phyloP scores from a whole-genome alignment of 2,797 vertebrate genomes.

The Platalea minor region DNA sequence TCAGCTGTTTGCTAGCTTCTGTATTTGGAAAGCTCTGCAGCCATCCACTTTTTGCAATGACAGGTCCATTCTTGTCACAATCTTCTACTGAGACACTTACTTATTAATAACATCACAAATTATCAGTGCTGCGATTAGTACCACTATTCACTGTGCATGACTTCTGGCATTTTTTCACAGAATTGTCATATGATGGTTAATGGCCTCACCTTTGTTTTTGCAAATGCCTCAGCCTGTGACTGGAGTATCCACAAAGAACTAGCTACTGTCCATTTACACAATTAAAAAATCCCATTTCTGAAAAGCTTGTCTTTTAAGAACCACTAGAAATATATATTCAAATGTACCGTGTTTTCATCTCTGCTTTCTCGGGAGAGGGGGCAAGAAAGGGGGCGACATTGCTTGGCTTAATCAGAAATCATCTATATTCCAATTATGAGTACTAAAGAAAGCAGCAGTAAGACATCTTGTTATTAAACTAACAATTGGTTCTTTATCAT shows the following conservation, averaged over 20 bases:
- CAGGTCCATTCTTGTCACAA: background rate
- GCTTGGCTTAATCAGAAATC: background rate
- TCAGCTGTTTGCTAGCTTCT: background rate
- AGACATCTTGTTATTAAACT: conserved; percentile 15
- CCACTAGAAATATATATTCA: background rate
- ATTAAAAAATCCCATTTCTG: background rate
- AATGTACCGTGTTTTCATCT: background rate
- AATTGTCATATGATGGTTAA: background rate
- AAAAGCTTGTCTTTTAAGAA: background rate
- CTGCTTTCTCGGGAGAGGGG: background rate
- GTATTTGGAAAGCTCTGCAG: background rate
- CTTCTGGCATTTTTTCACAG: background rate
- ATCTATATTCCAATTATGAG: background rate
- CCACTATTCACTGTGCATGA: background rate
- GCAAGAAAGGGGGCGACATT: background rate
- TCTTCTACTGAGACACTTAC: background rate
- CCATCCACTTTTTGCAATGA: background rate
- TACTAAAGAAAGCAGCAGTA: background rate
- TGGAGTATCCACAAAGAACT: background rate
- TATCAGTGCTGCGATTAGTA: background rate
- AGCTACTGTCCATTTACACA: background rate
- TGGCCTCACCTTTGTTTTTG: background rate
- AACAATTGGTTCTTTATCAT: conserved; percentile 46
- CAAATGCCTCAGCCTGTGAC: background rate
- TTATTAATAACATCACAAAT: background rate